Evolutionary conservation across 1,140 invertebrate species (phyloP).

Genomic region (Bombyx mandarina): DNA sequence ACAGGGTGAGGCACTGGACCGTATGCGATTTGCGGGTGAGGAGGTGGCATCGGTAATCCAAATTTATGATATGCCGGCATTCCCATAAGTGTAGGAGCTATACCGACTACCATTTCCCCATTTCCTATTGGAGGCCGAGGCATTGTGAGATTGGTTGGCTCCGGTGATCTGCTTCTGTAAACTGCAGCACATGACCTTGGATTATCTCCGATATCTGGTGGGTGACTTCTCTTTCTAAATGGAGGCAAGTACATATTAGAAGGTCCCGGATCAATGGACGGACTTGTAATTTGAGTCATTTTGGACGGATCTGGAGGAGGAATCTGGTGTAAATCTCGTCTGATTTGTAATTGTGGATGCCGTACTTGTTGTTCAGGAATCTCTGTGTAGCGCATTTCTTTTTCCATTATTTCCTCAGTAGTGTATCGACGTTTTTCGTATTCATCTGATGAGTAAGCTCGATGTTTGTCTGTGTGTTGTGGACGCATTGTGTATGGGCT

Average conservation of each 20-base stretch:
- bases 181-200: constrained; percentile 52
- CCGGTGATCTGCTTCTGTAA: constrained; percentile 63
- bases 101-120: constrained; percentile 46
- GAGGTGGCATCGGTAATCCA: constrained; percentile 60
- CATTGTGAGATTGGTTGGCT: constrained; percentile 67
- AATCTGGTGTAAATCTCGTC: constrained; percentile 77
- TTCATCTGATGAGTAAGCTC: constrained; percentile 46
- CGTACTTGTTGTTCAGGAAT: constrained; percentile 51
- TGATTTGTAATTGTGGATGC: constrained; percentile 75
- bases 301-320: constrained; percentile 62
- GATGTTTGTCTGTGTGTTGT: constrained; percentile 58
- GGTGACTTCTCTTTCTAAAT: constrained; percentile 69
- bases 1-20: constrained; percentile 46
- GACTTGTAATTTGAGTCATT: constrained; percentile 49
- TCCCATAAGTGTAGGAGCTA: constrained; percentile 51
- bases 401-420: constrained; percentile 70
- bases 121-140: constrained; percentile 43
- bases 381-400: constrained; percentile 61
- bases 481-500: constrained; percentile 79
- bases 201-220: constrained; percentile 59
- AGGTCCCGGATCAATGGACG: constrained; percentile 72
- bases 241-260: constrained; percentile 62
- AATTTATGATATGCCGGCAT: constrained; percentile 64
- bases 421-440: constrained; percentile 70
- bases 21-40: constrained; percentile 60